Evolutionary conservation across 1,140 invertebrate species (phyloP).

Genomic region (Macrobrachium nipponense): DNA sequence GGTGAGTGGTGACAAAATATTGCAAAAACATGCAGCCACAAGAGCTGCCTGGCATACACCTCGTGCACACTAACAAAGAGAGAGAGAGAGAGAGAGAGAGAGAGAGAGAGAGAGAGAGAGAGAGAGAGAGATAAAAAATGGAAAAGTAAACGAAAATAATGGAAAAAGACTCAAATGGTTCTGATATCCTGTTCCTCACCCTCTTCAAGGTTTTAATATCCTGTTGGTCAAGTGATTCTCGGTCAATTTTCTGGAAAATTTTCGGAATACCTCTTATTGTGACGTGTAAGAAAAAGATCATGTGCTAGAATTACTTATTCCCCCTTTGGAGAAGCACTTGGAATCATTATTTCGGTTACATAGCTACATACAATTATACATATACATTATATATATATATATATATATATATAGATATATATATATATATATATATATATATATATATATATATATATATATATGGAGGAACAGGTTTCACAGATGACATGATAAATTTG

Average conservation of each 20-base stretch:
- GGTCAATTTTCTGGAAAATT: too few species aligned
- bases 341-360: not conserved
- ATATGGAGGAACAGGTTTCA: too few species aligned
- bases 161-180: too few species aligned
- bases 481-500: too few species aligned
- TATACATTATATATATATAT: slow-evolving; percentile 30
- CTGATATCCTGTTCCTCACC: too few species aligned
- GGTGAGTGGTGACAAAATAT: too few species aligned
- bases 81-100: not conserved
- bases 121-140: not conserved
- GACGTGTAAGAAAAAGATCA: too few species aligned
- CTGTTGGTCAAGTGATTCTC: too few species aligned
- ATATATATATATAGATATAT: slow-evolving; percentile 18
- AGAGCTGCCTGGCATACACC: not conserved
- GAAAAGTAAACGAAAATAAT: not conserved
- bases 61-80: not conserved
- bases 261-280: too few species aligned
- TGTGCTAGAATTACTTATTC: not conserved
- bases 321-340: not conserved
- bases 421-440: slow-evolving; percentile 1
- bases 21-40: not conserved
- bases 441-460: too few species aligned
- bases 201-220: too few species aligned
- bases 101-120: not conserved
- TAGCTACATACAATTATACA: slow-evolving; percentile 9